Conservation (phyloP, 1,140 invertebrate species). For the Calosoma granatense region DNA sequence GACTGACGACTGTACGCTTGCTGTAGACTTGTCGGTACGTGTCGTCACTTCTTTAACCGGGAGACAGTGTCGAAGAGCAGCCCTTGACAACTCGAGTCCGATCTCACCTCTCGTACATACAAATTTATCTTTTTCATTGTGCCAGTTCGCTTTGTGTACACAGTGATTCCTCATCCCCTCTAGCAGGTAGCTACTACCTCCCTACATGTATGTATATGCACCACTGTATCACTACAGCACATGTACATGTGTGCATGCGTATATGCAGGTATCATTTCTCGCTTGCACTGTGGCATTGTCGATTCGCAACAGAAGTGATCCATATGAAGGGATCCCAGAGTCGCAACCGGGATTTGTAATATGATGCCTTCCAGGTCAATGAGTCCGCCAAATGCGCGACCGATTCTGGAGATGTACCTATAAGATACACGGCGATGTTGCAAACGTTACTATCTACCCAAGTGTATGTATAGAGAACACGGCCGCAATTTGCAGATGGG, state of each 20-base stretch:
- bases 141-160: background rate
- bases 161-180: background rate
- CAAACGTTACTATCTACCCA: background rate
- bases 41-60: background rate
- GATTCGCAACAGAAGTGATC: background rate
- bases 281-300: background rate
- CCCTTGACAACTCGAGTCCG: background rate
- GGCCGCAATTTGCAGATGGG: background rate
- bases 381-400: background rate
- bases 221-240: background rate
- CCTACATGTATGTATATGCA: no score
- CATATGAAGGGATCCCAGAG: conserved; percentile 2
- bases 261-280: no score
- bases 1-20: background rate
- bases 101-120: background rate
- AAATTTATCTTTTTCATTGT: conserved; percentile 7
- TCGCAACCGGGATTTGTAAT: conserved; percentile 2
- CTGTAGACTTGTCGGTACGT: background rate
- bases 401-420: background rate
- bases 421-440: background rate
- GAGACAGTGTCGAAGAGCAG: background rate
- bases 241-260: background rate
- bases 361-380: conserved; percentile 5
- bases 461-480: background rate
- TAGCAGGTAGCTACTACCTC: no score